Percentiles rank a stretch among this genome's conserved stretches.
Conservation (phyloP, 2,888 invertebrate genomes). For the Conomelus anceps region DNA sequence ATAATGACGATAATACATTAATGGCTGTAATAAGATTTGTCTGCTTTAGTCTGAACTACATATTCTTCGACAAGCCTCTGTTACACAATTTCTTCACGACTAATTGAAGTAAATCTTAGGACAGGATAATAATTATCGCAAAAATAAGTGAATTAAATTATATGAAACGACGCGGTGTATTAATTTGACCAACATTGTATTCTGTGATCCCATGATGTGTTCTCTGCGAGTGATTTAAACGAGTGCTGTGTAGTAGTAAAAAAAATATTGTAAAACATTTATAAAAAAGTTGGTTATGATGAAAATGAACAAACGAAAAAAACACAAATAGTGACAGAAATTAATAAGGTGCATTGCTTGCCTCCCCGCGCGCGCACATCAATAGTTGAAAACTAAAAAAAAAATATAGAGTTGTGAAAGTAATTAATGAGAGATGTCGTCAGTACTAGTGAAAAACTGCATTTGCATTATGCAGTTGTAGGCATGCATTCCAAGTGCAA, state of each 20-base stretch:
- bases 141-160: background rate
- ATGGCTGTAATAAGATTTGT: background rate
- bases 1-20: too few relatives aligned
- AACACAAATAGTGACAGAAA: background rate
- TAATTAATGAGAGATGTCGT: background rate
- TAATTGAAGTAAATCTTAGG: too few relatives aligned
- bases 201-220: conserved; percentile 11
- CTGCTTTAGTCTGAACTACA: background rate
- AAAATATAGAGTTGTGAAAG: too few relatives aligned
- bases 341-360: background rate
- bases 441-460: background rate
- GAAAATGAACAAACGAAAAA: background rate
- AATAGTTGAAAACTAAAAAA: background rate
- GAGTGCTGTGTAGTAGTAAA: background rate
- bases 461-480: background rate
- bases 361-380: background rate
- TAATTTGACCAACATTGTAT: background rate
- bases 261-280: background rate
- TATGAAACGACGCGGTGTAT: background rate
- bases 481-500: background rate
- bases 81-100: background rate
- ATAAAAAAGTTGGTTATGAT: background rate
- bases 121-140: too few relatives aligned
- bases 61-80: background rate
- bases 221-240: conserved; percentile 1